These are phyloP conservation scores for Acanthisitta chloris DNA, from an alignment of 2,113 vertebrate species.

Conservation along the genomic window DNA sequence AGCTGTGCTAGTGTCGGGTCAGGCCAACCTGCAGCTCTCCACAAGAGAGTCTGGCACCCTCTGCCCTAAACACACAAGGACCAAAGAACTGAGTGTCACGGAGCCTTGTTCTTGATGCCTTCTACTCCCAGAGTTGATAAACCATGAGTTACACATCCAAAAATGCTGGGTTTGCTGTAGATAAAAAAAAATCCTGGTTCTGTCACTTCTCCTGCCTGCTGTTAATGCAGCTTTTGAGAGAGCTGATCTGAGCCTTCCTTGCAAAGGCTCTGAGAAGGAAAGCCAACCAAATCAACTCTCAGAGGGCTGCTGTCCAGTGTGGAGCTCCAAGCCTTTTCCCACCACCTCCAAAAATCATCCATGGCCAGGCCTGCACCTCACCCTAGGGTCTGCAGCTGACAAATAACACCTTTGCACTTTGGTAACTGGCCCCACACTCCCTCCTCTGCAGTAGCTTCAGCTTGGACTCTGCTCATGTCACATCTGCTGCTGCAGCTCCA, in stretches of 20 bases:
- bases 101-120: neutral
- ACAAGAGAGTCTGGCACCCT: neutral
- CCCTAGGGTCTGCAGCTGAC: neutral
- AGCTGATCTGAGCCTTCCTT: neutral
- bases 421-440: neutral
- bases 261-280: neutral
- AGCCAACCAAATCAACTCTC: neutral
- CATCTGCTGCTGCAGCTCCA: neutral
- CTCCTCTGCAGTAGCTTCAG: neutral
- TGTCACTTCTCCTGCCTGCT: neutral
- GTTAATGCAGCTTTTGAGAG: neutral
- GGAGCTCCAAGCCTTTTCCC: neutral
- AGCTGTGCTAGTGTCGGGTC: neutral
- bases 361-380: neutral
- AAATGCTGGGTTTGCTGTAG: neutral
- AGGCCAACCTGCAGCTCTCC: neutral
- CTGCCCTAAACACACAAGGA: neutral
- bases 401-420: neutral
- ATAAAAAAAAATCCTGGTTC: neutral
- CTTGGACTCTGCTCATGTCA: neutral
- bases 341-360: neutral
- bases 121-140: neutral
- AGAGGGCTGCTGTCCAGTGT: neutral
- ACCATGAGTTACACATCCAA: neutral
- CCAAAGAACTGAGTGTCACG: neutral